Base-by-base conservation (phyloP, 2,797 vertebrate species). In the Setipinna tenuifilis region DNA sequence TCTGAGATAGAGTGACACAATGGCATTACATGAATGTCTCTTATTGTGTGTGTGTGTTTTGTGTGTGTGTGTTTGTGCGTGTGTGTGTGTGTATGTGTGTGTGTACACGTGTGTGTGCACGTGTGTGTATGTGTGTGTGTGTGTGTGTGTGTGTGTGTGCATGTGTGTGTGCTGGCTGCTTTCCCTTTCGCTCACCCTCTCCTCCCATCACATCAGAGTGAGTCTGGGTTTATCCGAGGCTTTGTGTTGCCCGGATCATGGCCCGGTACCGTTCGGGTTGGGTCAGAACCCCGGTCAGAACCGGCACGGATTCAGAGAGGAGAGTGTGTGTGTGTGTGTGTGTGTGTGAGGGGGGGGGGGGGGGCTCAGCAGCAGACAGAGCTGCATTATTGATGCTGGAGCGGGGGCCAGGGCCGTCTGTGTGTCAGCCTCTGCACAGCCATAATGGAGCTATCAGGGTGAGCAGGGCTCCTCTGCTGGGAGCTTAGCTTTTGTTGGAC, bases 401-500 rank as follows among this genome's bases (percentile, higher is more conserved):
- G 19, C 71, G 41, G n/a, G n/a, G n/a, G 19, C 41, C 31, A 17
- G 35, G 31, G 5, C 35, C 35, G 71, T 78, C 71, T 78, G 17
- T 1, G 16, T 78, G 71, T 41, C 31, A 21, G 71, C 35, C 19
- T 17, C 28, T 35, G 7, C 17, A 2, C 71, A 31, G 19, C 16
- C 16, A 35, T 31, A 78, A 78, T 41, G 35, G 71, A 44, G 19
- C 28, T 14, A 75, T 75, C 28, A 75, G 31, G 28, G 31, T 17
- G 16, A 75, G 68, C 71, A 41, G 71, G 28, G 28, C 41, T 78
- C 6, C 71, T 78, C 31, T 41, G 16, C 41, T 17, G 41, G 35
- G 31, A 21, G 71, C 71, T 78, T 41, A 78, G 71, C 71, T 78
- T 44, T 41, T 78, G 71, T 78, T 41, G 71, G 71, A 78, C 71